Conservation (phyloP, 2,888 invertebrate species). For the Clunio marinus region DNA sequence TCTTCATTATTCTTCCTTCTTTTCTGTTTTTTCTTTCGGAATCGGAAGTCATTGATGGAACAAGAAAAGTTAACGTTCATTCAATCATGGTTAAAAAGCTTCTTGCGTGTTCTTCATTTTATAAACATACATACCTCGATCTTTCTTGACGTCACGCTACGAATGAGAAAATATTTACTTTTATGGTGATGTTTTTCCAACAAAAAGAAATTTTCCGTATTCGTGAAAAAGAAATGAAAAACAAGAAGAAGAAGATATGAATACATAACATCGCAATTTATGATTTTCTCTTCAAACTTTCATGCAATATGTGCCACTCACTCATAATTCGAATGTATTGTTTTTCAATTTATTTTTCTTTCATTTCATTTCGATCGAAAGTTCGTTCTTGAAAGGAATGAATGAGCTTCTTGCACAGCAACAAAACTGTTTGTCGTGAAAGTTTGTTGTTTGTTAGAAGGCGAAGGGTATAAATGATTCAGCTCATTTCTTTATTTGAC, state of each 20-base stretch:
- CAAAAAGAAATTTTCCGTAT: too few species aligned
- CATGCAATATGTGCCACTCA: slow-evolving; percentile 20
- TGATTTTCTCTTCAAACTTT: not conserved
- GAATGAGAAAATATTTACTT: slow-evolving; percentile 10
- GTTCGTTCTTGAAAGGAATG: not conserved
- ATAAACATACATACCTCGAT: too few species aligned
- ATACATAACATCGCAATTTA: slow-evolving; percentile 23
- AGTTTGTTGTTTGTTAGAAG: slow-evolving; percentile 6
- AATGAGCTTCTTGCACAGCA: not conserved
- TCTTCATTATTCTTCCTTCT: too few species aligned
- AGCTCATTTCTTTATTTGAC: slow-evolving; percentile 27
- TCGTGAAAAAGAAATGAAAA: too few species aligned
- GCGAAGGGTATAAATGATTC: slow-evolving; percentile 11
- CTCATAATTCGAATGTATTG: slow-evolving; percentile 14
- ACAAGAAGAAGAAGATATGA: too few species aligned
- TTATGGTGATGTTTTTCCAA: slow-evolving; percentile 3
- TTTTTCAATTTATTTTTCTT: slow-evolving; percentile 12
- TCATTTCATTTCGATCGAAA: not conserved
- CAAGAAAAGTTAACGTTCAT: too few species aligned
- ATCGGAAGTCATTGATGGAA: too few species aligned
- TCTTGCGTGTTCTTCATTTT: not conserved
- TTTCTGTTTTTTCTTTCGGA: too few species aligned
- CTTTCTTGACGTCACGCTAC: not conserved
- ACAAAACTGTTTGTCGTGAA: not conserved
- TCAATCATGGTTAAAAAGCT: not conserved